Conservation (phyloP, 2,888 invertebrate species). For the Polymixis flavicincta region DNA sequence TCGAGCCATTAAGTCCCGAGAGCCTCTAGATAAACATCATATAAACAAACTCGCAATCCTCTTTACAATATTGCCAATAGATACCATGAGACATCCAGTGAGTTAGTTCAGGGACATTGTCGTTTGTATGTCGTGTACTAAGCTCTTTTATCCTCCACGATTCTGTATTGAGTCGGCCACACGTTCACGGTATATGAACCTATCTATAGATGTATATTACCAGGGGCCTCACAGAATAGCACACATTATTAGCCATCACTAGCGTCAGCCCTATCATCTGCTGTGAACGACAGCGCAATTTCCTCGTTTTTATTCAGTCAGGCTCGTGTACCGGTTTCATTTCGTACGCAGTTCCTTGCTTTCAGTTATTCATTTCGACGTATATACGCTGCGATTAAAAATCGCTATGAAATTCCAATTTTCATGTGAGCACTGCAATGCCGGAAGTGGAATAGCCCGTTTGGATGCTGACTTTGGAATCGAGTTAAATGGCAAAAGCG, state of each 20-base stretch:
- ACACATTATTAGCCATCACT: conserved; percentile 59
- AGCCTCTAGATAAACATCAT: conserved; percentile 51
- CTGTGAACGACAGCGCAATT: conserved; percentile 64
- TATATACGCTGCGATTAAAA: conserved; percentile 57
- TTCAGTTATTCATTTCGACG: conserved; percentile 53
- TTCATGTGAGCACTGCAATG: conserved; percentile 48
- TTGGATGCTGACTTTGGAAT: conserved; percentile 42
- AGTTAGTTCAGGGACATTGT: conserved; percentile 61
- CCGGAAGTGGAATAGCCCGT: conserved; percentile 32
- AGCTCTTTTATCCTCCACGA: conserved; percentile 58
- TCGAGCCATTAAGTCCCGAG: conserved; percentile 49
- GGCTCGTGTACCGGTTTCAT: conserved; percentile 35
- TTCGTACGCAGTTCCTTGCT: conserved; percentile 52
- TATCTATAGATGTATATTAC: conserved; percentile 38
- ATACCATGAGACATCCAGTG: conserved; percentile 46
- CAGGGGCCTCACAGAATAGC: conserved; percentile 48
- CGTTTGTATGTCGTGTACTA: conserved; percentile 61
- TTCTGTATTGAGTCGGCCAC: conserved; percentile 57
- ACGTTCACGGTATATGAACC: conserved; percentile 35
- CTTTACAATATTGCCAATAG: conserved; percentile 61
- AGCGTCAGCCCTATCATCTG: conserved; percentile 51
- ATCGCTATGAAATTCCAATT: conserved; percentile 58
- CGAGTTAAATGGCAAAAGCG: conserved; percentile 18
- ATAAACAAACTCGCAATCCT: conserved; percentile 57
- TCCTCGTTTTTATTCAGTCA: conserved; percentile 61